phyloP scores from a whole-genome alignment of 2,888 invertebrate genomes.

The Cheilosia vernalis region DNA sequence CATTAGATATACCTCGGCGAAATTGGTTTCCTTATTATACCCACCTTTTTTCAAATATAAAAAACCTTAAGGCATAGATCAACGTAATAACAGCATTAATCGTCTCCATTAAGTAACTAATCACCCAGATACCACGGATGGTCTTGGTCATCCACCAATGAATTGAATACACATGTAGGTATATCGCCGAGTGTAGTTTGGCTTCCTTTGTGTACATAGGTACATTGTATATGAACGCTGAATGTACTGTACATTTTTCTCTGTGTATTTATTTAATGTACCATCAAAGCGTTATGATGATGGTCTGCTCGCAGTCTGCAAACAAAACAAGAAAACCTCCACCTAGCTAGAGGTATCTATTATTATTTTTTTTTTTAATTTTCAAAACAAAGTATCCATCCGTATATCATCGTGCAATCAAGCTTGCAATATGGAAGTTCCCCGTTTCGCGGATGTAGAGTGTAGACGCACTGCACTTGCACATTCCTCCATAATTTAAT shows the following conservation, averaged over 20 bases:
- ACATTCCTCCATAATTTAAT: background rate
- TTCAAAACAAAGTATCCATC: conserved; percentile 11
- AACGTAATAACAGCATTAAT: conserved; percentile 63
- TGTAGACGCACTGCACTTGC: background rate
- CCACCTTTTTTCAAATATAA: conserved; percentile 9
- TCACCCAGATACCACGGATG: conserved; percentile 56
- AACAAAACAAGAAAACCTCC: conserved; percentile 1
- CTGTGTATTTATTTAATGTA: conserved; percentile 29
- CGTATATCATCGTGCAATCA: conserved; percentile 38
- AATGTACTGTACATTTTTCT: background rate
- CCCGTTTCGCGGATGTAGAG: conserved; percentile 8
- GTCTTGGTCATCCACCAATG: conserved; percentile 16
- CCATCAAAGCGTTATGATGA: conserved; percentile 25
- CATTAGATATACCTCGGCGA: conserved; percentile 47
- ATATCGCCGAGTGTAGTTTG: background rate
- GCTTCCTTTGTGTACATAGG: conserved; percentile 4
- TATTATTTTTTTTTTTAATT: background rate
- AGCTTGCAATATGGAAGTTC: conserved; percentile 53
- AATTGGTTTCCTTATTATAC: conserved; percentile 63
- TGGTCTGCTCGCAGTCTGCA: background rate
- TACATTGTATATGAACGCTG: too few species aligned
- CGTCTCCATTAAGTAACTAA: conserved; percentile 69
- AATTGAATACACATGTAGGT: background rate
- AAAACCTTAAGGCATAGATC: conserved; percentile 50
- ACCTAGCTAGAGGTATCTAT: background rate